Percentiles rank a stretch among this genome's conserved stretches.
These are phyloP conservation scores for Athetis lepigone DNA, from an alignment of 2,888 invertebrate species.

Conservation along the genomic window DNA sequence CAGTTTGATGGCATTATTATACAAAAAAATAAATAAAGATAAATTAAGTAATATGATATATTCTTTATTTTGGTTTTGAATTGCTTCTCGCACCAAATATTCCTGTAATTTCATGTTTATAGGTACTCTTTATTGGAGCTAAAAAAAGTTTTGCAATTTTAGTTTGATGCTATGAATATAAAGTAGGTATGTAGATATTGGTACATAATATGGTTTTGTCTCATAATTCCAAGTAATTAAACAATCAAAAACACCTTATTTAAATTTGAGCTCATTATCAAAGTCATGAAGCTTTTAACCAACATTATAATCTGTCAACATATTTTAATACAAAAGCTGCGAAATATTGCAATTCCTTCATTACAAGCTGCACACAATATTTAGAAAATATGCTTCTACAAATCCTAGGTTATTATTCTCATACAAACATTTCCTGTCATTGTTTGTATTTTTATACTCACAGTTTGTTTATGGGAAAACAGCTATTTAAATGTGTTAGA, in stretches of 20 bases:
- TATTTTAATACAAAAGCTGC: not conserved
- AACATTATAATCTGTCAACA: too few relatives aligned
- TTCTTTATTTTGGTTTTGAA: not conserved
- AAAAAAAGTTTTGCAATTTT: not conserved
- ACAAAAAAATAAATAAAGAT: too few relatives aligned
- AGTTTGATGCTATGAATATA: too few relatives aligned
- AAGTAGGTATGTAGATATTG: not conserved
- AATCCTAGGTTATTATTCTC: conserved; percentile 1
- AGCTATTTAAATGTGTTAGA: not conserved
- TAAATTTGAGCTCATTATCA: not conserved
- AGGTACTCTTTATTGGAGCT: not conserved
- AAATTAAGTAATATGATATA: not conserved
- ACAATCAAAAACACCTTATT: not conserved
- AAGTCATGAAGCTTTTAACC: too few relatives aligned
- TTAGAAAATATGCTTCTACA: not conserved
- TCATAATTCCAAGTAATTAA: not conserved
- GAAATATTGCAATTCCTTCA: not conserved
- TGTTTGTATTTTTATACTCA: not conserved
- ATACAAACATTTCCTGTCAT: conserved; percentile 1
- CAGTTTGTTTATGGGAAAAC: conserved; percentile 25
- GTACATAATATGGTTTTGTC: not conserved
- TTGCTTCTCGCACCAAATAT: not conserved
- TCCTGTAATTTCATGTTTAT: not conserved
- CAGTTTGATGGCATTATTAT: too few relatives aligned
- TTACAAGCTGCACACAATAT: too few relatives aligned